A percentile compares a stretch with the other conserved stretches of the same genome.
Conservation (phyloP, 2,888 invertebrate species). For the Drosophila putrida region DNA sequence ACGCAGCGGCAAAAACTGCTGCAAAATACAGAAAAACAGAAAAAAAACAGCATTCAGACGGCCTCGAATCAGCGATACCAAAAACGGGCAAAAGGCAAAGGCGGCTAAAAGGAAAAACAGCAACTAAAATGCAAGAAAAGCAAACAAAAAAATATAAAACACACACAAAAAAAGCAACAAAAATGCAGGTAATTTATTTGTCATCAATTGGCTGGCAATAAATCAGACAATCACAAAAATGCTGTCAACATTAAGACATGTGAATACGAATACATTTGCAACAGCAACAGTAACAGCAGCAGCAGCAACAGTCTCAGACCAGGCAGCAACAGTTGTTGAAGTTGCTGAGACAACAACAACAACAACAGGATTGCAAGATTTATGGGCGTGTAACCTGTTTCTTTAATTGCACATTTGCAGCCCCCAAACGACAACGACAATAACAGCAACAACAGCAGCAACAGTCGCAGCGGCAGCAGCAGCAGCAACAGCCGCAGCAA, state of each 20-base stretch:
- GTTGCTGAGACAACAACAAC: conserved; percentile 52
- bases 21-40: conserved; percentile 15
- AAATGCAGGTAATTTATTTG: conserved; percentile 78
- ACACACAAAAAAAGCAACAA: conserved; percentile 31
- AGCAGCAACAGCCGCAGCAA: conserved; percentile 40
- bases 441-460: conserved; percentile 41
- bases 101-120: conserved; percentile 64
- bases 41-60: conserved; percentile 18
- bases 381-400: conserved; percentile 84
- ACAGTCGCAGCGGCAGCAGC: conserved; percentile 50
- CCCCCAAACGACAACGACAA: conserved; percentile 68
- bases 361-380: conserved; percentile 78
- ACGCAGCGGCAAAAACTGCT: conserved; percentile 58
- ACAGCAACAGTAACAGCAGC: conserved; percentile 25
- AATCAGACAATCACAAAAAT: conserved; percentile 85
- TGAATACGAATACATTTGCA: conserved; percentile 72
- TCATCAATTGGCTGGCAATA: conserved; percentile 82
- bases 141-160: conserved; percentile 15
- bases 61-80: conserved; percentile 61
- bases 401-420: conserved; percentile 85
- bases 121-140: conserved; percentile 55
- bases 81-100: conserved; percentile 64
- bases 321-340: conserved; percentile 27
- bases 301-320: conserved; percentile 18
- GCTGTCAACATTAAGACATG: conserved; percentile 83